Evolutionary conservation across 2,797 vertebrate species (phyloP).

Genomic region (Tragelaphus oryx): DNA sequence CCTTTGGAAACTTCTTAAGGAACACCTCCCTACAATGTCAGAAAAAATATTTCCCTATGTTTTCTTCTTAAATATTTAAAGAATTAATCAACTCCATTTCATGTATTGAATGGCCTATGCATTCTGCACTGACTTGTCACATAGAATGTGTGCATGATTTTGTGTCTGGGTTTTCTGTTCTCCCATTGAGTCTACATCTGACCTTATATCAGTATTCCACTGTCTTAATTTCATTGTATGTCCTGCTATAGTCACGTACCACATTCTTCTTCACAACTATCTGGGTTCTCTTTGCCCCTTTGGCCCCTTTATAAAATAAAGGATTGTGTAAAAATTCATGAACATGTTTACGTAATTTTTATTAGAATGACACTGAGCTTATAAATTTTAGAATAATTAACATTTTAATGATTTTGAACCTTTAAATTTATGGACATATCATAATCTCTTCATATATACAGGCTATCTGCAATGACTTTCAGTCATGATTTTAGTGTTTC

Average conservation of each 20-base stretch:
- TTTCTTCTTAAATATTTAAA: neutral
- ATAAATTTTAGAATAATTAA: neutral
- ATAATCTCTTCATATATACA: neutral
- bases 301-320: neutral
- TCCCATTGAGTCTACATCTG: neutral
- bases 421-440: neutral
- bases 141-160: no score
- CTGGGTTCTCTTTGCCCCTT: neutral
- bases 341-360: neutral
- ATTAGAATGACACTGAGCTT: neutral
- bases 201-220: accelerated
- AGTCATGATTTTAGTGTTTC: neutral
- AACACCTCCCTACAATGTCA: neutral
- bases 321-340: neutral
- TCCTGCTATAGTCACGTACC: neutral
- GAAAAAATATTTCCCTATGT: neutral
- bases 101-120: no score
- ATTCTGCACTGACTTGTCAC: neutral
- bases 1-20: neutral
- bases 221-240: neutral
- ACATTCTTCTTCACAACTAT: neutral
- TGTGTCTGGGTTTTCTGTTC: neutral
- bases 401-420: neutral
- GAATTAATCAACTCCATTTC: neutral
- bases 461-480: neutral